phyloP scores from a whole-genome alignment of 2,888 invertebrate species.

The Diadegma fenestrale region DNA sequence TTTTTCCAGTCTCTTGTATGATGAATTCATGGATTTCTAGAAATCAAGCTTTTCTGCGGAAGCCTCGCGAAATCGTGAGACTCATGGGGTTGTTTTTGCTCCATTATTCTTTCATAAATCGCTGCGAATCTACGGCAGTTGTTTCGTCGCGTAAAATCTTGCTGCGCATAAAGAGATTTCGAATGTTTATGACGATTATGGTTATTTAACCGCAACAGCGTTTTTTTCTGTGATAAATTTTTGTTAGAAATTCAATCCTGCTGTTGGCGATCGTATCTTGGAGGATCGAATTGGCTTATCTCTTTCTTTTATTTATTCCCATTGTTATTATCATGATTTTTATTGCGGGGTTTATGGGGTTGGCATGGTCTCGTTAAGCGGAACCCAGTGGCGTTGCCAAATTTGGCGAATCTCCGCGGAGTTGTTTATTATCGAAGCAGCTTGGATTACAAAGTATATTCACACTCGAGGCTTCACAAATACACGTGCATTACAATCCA shows the following conservation, averaged over 20 bases:
- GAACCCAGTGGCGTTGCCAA: conserved; percentile 45
- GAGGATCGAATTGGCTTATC: conserved; percentile 16
- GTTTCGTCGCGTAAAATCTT: background rate
- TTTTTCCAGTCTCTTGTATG: background rate
- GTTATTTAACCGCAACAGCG: background rate
- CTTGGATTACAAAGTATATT: conserved; percentile 46
- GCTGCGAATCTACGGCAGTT: background rate
- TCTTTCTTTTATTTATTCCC: background rate
- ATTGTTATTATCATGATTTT: conserved; percentile 40
- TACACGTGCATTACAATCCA: background rate
- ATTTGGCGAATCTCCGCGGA: conserved; percentile 60
- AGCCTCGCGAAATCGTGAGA: background rate
- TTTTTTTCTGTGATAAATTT: conserved; percentile 8
- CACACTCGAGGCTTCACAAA: background rate
- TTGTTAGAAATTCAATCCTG: conserved; percentile 41
- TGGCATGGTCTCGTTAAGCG: conserved; percentile 24
- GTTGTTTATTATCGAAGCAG: conserved; percentile 62
- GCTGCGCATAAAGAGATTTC: background rate
- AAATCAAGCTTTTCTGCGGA: background rate
- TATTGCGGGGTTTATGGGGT: conserved; percentile 12
- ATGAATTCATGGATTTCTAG: background rate
- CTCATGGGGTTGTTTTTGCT: background rate
- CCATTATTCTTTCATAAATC: background rate
- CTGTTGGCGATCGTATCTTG: conserved; percentile 24
- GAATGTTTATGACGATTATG: background rate